A percentile compares a stretch with the other conserved stretches of the same genome.
Conservation (phyloP, 2,113 vertebrate species). For the Vulpes lagopus region DNA sequence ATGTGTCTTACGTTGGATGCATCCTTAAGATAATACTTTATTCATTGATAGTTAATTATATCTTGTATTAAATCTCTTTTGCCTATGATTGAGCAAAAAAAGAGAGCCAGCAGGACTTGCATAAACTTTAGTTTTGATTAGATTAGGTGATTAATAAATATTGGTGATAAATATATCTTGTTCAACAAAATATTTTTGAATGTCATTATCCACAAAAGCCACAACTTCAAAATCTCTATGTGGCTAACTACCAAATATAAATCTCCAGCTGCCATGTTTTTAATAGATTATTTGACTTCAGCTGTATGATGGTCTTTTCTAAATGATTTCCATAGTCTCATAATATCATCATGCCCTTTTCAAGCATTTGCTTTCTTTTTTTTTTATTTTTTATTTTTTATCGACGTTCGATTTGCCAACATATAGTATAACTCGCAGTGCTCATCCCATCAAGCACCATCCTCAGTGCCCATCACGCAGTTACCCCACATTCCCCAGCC, state of each 20-base stretch:
- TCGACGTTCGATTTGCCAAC: no score
- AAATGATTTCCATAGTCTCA: not conserved
- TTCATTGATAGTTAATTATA: conserved; percentile 5
- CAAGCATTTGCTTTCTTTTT: not conserved
- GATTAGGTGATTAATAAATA: not conserved
- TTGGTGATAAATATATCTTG: not conserved
- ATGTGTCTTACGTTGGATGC: not conserved
- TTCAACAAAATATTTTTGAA: not conserved
- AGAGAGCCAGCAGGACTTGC: not conserved
- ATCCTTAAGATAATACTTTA: conserved; percentile 29
- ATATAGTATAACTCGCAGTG: no score
- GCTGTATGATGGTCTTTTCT: not conserved
- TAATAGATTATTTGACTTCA: not conserved
- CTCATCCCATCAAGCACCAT: no score
- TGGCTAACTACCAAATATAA: not conserved
- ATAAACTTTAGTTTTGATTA: not conserved
- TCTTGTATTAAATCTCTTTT: conserved; percentile 22
- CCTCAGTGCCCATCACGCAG: no score
- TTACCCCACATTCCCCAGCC: no score
- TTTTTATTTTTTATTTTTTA: no score
- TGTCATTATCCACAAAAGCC: not conserved
- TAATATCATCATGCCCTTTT: not conserved
- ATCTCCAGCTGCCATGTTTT: not conserved
- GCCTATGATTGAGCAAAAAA: not conserved
- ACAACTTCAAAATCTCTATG: not conserved